Base-by-base conservation (phyloP, 2,797 vertebrate genomes). In the Fratercula arctica region DNA sequence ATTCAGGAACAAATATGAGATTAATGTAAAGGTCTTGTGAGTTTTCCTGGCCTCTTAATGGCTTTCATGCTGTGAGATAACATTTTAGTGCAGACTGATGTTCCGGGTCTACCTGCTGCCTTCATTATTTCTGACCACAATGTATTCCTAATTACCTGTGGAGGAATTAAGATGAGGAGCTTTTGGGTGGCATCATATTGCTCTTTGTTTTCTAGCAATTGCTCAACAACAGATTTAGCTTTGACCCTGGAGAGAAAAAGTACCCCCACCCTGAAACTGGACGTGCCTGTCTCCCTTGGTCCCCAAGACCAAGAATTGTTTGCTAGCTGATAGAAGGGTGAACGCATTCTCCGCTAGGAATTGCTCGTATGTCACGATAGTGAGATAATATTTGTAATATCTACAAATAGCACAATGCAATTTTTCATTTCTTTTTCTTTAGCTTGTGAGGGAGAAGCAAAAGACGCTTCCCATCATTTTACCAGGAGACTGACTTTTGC, bases 11-110 rank as follows among this genome's bases (percentile, higher is more conserved):
- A 93, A 69, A 69, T 60, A 64, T 16, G 10, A 95, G 28, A 54
- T 53, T 53, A 81, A 75, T 68, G 7, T 50, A 82, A 90, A 91
- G 74, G 70, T 89, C 74, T 63, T 72, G 9, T 2, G 17, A 60
- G 64, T 72, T 86, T 86, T 76, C 29, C 33, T 66, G 35, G 7
- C 67, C 75, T 93, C 72, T 50, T 90, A 85, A 72, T 84, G 81
- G n/a, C 29, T 78, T 93, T 54, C 90, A 45, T 68, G 85, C 85
- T 95, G 79, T 84, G 90, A 72, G 51, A 28, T 92, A 67, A 73
- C 46, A 39, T 78, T 91, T 81, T 26, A 89, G 21, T 53, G 48
- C 23, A 60, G 75, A 25, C 43, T 90, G 35, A 74, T 76, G 24
- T 79, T 84, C 20, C 0, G 1, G 33, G 9, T 82, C 31, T 82